These are phyloP conservation scores for Drosophila arawakana DNA, from an alignment of 1,140 invertebrate species.

Conservation along the genomic window DNA sequence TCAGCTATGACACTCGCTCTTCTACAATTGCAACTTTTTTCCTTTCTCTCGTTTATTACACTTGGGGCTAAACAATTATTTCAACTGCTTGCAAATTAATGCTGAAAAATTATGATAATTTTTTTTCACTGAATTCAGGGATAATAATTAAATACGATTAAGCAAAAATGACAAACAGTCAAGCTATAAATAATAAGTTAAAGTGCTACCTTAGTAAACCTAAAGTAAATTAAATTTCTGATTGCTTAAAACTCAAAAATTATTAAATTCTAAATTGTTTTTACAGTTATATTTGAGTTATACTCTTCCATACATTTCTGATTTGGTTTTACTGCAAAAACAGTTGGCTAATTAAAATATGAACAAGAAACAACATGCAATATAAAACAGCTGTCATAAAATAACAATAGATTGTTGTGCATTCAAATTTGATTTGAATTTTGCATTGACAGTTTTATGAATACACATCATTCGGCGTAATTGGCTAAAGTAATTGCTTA, in stretches of 20 bases:
- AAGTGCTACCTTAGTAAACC: no score
- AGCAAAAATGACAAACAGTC: not conserved
- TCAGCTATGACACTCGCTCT: not conserved
- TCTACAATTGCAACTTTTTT: constrained; percentile 19
- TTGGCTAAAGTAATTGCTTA: constrained; percentile 9
- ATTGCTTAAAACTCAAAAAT: no score
- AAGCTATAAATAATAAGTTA: no score
- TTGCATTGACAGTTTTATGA: constrained; percentile 78
- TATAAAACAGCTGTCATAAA: not conserved
- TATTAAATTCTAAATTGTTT: no score
- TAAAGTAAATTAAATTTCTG: no score
- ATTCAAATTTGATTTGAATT: constrained; percentile 70
- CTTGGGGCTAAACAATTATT: constrained; percentile 11
- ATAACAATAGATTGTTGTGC: constrained; percentile 42
- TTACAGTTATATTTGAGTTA: no score
- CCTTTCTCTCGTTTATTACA: constrained; percentile 22
- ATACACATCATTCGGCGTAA: constrained; percentile 61
- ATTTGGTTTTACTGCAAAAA: not conserved
- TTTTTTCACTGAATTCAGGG: not conserved
- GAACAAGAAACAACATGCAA: not conserved
- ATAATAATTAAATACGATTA: constrained; percentile 11
- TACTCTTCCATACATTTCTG: no score
- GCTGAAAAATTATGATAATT: constrained; percentile 16
- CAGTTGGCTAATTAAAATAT: not conserved
- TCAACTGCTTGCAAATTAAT: constrained; percentile 7